Evolutionary conservation across 2,797 vertebrate species (phyloP), one percentile per base, ranked within the genome.

Genomic region (Arremon aurantiirostris): DNA sequence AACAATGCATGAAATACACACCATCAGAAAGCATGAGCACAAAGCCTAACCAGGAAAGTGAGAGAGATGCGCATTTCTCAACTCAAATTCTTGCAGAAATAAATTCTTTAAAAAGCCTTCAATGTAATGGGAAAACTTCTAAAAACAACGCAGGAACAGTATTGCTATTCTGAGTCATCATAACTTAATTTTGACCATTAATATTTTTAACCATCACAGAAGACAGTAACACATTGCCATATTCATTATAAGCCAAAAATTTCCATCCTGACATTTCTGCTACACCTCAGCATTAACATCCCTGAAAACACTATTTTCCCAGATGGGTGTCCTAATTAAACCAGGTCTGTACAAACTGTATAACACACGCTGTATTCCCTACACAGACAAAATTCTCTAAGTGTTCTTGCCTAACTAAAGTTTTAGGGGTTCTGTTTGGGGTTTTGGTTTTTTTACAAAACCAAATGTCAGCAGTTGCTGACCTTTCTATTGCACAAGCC

Each of bases 1-100:
- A 95, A 94, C 37, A 81, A 66, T 0, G 22, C 15, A 70, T 5
- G 4, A 89, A 88, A 94, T 5, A 69, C 1, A 73, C 3, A 39
- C 24, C 57, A 70, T 94, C 28, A 96, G 63, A 75, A 86, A 82
- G 6, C 1, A 2, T 2, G 14, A 32, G 8, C 39, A 59, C 3
- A 12, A 2, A 26, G 32, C 26, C 37, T 42, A 8, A 57, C 0
- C 4, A 50, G 6, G 4, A 56, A 53, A 66, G 9, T 2, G 5
- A 82, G 5, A 1, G 6, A 82, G 55, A 87, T 2, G 24, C 0
- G 0, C 12, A 41, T 27, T 59, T 84, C 42, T 56, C 55, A 16
- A 14, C 34, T 53, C 19, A 65, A 50, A 3, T 24, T 63, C 76
- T 34, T 66, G 39, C 12, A n/a, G 34, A 87, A 80, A 79, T 14